A percentile compares a stretch with the other conserved stretches of the same genome.
phyloP scores from a whole-genome alignment of 2,113 vertebrate species.

The Coracopsis vasa region DNA sequence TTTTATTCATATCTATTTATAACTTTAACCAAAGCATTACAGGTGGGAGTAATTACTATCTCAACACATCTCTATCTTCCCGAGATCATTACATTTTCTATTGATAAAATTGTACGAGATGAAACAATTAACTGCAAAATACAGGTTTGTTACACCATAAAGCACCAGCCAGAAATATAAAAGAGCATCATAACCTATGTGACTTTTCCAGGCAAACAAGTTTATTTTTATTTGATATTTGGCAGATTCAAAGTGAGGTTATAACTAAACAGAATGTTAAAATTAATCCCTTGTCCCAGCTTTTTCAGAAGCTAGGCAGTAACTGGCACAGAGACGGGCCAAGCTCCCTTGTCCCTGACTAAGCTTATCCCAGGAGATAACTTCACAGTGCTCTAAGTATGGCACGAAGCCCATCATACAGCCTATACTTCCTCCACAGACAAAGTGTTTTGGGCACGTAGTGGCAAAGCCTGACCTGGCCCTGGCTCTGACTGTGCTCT shows the following conservation, averaged over 20 bases:
- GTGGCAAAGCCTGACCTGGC: not conserved
- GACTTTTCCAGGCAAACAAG: not conserved
- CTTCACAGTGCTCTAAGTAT: not conserved
- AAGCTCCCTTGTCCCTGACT: not conserved
- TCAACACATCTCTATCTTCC: not conserved
- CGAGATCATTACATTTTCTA: not conserved
- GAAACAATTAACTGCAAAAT: not conserved
- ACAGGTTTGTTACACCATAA: not conserved
- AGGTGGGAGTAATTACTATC: not conserved
- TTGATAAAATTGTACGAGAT: not conserved
- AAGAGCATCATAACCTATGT: not conserved
- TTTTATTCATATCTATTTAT: slow-evolving; percentile 31
- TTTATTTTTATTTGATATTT: not conserved
- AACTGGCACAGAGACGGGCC: not conserved
- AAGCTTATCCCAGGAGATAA: not conserved
- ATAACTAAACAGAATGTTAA: not conserved
- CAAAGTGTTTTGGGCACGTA: rapidly evolving
- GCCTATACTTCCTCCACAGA: not conserved
- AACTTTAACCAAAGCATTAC: not conserved
- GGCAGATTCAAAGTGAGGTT: not conserved
- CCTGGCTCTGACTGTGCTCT: not conserved
- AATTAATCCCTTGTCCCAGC: not conserved
- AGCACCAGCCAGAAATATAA: not conserved
- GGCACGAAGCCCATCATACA: rapidly evolving
- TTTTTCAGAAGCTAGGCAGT: not conserved